phyloP scores from a whole-genome alignment of 2,888 invertebrate species.

The Chalcosyrphus nemorum region DNA sequence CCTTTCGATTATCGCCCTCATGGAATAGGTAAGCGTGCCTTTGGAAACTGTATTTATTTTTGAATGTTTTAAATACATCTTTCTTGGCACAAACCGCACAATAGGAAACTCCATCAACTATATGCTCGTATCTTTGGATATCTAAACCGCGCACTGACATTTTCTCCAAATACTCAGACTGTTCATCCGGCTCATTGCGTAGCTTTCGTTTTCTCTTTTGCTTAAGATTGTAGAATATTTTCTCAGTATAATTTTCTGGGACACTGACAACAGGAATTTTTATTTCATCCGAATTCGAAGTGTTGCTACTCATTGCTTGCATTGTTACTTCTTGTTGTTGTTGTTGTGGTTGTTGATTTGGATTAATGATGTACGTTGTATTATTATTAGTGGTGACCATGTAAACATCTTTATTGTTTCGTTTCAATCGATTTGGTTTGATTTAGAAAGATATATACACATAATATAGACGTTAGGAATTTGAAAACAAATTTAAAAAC shows the following conservation, averaged over 20 bases:
- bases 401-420: conserved; percentile 56
- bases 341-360: conserved; percentile 21
- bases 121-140: conserved; percentile 81
- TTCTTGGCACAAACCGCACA: conserved; percentile 81
- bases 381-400: conserved; percentile 68
- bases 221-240: conserved; percentile 74
- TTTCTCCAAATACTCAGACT: conserved; percentile 81
- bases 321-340: conserved; percentile 16
- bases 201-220: conserved; percentile 80
- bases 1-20: conserved; percentile 80
- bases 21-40: conserved; percentile 80
- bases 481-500: conserved; percentile 51
- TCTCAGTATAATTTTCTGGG: conserved; percentile 7
- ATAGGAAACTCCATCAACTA: conserved; percentile 80
- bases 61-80: conserved; percentile 80
- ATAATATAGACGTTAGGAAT: conserved; percentile 62
- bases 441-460: conserved; percentile 58
- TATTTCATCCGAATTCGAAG: conserved; percentile 66
- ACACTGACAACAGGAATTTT: neutral
- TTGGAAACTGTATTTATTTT: conserved; percentile 81
- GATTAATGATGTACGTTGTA: conserved; percentile 67
- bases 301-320: neutral
- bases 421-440: conserved; percentile 11
- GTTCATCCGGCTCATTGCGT: conserved; percentile 79
- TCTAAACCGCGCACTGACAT: conserved; percentile 81